Conservation (phyloP, 1,140 invertebrate genomes). For the Psilanteris sp. region DNA sequence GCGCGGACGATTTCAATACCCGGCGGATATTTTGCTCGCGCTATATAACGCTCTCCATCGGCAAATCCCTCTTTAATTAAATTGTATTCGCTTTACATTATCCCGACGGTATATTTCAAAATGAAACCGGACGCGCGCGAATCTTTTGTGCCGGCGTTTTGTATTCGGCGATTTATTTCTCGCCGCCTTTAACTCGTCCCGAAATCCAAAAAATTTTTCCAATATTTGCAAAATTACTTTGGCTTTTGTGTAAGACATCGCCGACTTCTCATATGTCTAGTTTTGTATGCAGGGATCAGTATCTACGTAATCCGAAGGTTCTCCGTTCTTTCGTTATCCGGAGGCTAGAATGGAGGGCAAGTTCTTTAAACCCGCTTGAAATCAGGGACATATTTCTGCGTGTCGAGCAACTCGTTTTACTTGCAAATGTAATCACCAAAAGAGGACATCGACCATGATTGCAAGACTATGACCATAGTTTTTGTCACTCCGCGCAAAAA, state of each 20-base stretch:
- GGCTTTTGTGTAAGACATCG: slow-evolving; percentile 6
- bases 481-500: slow-evolving; percentile 18
- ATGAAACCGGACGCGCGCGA: slow-evolving; percentile 68
- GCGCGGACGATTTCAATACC: slow-evolving; percentile 11
- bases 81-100: slow-evolving; percentile 73
- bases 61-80: slow-evolving; percentile 73
- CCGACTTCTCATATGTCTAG: slow-evolving; percentile 11
- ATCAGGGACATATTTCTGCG: slow-evolving; percentile 68
- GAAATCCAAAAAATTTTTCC: slow-evolving; percentile 7
- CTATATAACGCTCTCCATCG: slow-evolving; percentile 38
- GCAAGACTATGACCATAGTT: slow-evolving; percentile 65
- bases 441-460: slow-evolving; percentile 72
- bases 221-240: slow-evolving; percentile 16
- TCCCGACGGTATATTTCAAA: slow-evolving; percentile 56
- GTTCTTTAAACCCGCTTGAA: slow-evolving; percentile 31
- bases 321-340: slow-evolving; percentile 41
- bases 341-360: slow-evolving; percentile 10
- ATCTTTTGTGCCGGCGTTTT: no score
- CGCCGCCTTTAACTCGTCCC: no score
- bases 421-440: slow-evolving; percentile 78
- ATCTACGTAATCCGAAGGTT: slow-evolving; percentile 8
- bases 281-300: slow-evolving; percentile 9
- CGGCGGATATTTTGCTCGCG: slow-evolving; percentile 18
- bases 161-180: no score
- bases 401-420: slow-evolving; percentile 72